phyloP scores from a whole-genome alignment of 2,113 vertebrate genomes.

The Amphiprion ocellaris region DNA sequence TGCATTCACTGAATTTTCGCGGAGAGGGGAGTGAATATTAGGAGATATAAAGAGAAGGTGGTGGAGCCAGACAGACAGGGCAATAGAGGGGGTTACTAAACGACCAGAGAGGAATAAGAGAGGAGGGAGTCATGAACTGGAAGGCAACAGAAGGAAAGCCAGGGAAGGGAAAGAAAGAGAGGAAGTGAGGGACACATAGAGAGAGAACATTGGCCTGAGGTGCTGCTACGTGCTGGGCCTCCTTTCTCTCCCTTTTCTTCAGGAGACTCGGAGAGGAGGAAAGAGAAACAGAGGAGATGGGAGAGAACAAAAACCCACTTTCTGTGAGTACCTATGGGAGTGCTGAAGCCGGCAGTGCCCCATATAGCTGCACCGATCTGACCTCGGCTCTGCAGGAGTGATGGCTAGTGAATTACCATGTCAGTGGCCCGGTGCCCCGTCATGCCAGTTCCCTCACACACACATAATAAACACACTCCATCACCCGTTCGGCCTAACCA shows the following conservation, averaged over 20 bases:
- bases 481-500: constrained; percentile 84
- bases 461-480: constrained; percentile 87
- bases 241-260: constrained; percentile 61
- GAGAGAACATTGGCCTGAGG: constrained; percentile 69
- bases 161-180: constrained; percentile 21
- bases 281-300: constrained; percentile 33
- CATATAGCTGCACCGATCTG: constrained; percentile 70
- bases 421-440: constrained; percentile 72
- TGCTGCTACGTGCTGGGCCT: constrained; percentile 58
- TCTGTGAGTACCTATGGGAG: constrained; percentile 64
- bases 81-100: constrained; percentile 37
- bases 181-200: constrained; percentile 58
- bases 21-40: constrained; percentile 50
- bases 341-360: constrained; percentile 51
- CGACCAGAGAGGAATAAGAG: constrained; percentile 18
- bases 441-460: constrained; percentile 74
- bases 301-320: constrained; percentile 66
- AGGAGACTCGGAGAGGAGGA: constrained; percentile 55
- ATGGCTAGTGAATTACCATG: constrained; percentile 75
- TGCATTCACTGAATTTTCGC: constrained; percentile 58
- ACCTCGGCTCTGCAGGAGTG: constrained; percentile 67
- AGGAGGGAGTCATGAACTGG: constrained; percentile 27
- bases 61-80: constrained; percentile 32
- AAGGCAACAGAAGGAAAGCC: constrained; percentile 35
- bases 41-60: constrained; percentile 53